phyloP scores from a whole-genome alignment of 2,888 invertebrate species.

The Bruchidius siliquastri region DNA sequence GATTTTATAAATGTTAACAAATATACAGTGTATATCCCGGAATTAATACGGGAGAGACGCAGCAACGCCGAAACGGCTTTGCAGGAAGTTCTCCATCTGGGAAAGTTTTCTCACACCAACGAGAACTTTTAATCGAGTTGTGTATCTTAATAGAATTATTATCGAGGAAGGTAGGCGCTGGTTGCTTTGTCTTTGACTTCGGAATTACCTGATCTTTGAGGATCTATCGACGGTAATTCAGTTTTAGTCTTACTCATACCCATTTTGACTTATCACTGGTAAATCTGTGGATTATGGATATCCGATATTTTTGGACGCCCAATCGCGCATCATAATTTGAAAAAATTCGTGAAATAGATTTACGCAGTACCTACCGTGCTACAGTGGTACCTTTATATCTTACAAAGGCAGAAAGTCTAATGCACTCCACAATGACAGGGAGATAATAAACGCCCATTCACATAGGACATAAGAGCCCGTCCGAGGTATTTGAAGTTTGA shows the following conservation, averaged over 20 bases:
- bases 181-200: background rate
- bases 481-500: too few species aligned
- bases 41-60: background rate
- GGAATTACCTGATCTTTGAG: background rate
- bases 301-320: too few species aligned
- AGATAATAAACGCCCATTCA: too few species aligned
- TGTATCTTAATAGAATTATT: background rate
- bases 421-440: too few species aligned
- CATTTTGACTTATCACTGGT: too few species aligned
- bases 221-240: background rate
- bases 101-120: background rate
- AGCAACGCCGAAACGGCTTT: background rate
- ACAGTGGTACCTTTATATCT: too few species aligned
- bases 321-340: too few species aligned
- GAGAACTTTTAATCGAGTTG: background rate
- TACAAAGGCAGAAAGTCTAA: too few species aligned
- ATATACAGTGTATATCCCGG: background rate
- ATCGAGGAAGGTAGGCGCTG: background rate
- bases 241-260: background rate
- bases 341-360: too few species aligned
- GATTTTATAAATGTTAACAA: background rate
- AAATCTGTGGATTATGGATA: too few species aligned
- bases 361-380: too few species aligned
- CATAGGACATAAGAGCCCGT: too few species aligned
- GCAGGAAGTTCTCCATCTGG: background rate